phyloP scores from a whole-genome alignment of 2,113 vertebrate genomes.

The Callaeas wilsoni region DNA sequence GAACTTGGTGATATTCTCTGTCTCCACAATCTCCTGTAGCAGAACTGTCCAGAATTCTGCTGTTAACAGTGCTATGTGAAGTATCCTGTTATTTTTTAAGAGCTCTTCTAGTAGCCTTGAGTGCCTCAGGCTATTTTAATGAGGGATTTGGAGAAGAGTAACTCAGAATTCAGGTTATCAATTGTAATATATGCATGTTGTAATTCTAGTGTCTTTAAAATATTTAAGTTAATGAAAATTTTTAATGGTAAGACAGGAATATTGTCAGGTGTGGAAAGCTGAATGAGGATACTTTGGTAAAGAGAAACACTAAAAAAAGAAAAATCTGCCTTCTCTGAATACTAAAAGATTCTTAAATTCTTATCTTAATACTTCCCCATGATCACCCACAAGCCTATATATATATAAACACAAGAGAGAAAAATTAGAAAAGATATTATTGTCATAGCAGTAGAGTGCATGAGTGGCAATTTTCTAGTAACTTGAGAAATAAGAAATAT shows the following conservation, averaged over 20 bases:
- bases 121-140: background rate
- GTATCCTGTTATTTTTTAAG: background rate
- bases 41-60: background rate
- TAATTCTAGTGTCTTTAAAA: background rate
- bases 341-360: background rate
- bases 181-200: background rate
- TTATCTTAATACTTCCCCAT: background rate
- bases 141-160: background rate
- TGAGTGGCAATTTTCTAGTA: background rate
- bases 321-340: background rate
- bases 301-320: background rate
- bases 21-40: background rate
- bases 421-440: background rate
- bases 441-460: background rate
- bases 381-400: background rate
- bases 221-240: background rate
- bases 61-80: background rate
- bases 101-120: background rate
- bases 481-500: background rate
- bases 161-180: background rate
- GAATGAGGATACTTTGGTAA: background rate
- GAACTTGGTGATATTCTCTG: background rate
- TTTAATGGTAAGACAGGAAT: background rate
- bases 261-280: background rate
- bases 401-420: background rate